A percentile compares a stretch with the other conserved stretches of the same genome.
Evolutionary conservation across 2,797 vertebrate genomes (phyloP).

Genomic region (Microchirus variegatus): DNA sequence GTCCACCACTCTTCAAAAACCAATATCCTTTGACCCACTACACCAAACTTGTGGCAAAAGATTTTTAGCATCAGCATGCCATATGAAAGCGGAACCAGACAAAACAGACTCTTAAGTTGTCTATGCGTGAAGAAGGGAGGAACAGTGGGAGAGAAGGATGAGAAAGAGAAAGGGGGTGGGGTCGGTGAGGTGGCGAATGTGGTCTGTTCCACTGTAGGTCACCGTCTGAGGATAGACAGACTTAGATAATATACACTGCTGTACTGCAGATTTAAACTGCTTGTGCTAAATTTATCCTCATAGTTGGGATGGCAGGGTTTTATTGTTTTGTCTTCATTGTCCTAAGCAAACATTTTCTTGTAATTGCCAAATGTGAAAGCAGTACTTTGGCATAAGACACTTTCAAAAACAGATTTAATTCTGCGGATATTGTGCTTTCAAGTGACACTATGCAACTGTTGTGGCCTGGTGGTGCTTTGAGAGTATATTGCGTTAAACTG

Average conservation of each 20-base stretch:
- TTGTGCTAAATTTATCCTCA: constrained; percentile 52
- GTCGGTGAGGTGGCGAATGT: constrained; percentile 64
- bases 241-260: constrained; percentile 67
- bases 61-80: constrained; percentile 83
- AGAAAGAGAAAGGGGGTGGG: constrained; percentile 54
- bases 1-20: constrained; percentile 85
- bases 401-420: constrained; percentile 18
- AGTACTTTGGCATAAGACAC: neutral
- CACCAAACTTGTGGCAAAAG: constrained; percentile 84
- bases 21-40: constrained; percentile 88
- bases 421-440: constrained; percentile 12
- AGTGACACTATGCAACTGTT: constrained; percentile 1
- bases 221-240: constrained; percentile 66
- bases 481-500: constrained; percentile 1
- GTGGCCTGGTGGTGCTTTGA: neutral
- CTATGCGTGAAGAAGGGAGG: constrained; percentile 69
- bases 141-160: constrained; percentile 78
- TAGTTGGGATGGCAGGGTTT: constrained; percentile 24
- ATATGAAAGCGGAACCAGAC: constrained; percentile 85
- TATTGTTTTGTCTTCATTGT: constrained; percentile 5
- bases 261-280: constrained; percentile 60
- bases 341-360: neutral
- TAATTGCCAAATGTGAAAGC: constrained; percentile 5
- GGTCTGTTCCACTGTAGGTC: constrained; percentile 75
- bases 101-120: constrained; percentile 91